Evolutionary conservation across 2,888 invertebrate species (phyloP).

Genomic region (Cephus runcator): DNA sequence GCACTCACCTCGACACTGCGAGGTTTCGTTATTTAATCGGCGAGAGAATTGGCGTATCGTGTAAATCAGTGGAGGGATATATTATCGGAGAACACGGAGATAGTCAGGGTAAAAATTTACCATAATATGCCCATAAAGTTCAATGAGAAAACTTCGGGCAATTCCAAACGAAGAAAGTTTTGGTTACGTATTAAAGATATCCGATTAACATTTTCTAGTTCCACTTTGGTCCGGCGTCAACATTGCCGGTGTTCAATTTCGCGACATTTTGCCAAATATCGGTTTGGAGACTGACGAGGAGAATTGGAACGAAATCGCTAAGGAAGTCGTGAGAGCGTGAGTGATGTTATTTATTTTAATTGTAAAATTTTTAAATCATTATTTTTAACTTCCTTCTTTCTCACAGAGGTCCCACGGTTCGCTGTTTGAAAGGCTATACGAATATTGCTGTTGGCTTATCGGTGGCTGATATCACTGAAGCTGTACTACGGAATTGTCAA

Average conservation of each 20-base stretch:
- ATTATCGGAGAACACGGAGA: constrained; percentile 78
- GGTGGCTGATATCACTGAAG: constrained; percentile 64
- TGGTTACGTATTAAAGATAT: neutral
- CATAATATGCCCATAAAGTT: neutral
- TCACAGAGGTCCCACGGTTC: constrained; percentile 68
- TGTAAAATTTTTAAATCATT: neutral
- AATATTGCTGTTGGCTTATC: constrained; percentile 69
- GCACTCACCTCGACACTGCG: constrained; percentile 73
- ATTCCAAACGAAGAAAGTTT: neutral
- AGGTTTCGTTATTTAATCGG: constrained; percentile 72
- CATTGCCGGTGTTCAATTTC: constrained; percentile 69
- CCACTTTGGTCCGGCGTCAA: constrained; percentile 72
- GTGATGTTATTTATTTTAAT: constrained; percentile 17
- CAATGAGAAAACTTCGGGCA: neutral
- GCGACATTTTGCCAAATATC: constrained; percentile 66
- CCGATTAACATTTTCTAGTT: constrained; percentile 53
- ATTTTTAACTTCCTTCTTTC: constrained; percentile 7
- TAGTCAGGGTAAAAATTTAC: constrained; percentile 67
- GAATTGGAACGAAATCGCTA: constrained; percentile 68
- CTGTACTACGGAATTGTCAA: constrained; percentile 65
- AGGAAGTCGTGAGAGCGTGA: constrained; percentile 65
- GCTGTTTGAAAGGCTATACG: constrained; percentile 70
- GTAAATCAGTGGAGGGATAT: constrained; percentile 70
- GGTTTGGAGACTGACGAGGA: constrained; percentile 67
- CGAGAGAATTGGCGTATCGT: constrained; percentile 69